These are phyloP conservation scores for Danionella cerebrum DNA, from an alignment of 2,113 vertebrate species.

Conservation along the genomic window DNA sequence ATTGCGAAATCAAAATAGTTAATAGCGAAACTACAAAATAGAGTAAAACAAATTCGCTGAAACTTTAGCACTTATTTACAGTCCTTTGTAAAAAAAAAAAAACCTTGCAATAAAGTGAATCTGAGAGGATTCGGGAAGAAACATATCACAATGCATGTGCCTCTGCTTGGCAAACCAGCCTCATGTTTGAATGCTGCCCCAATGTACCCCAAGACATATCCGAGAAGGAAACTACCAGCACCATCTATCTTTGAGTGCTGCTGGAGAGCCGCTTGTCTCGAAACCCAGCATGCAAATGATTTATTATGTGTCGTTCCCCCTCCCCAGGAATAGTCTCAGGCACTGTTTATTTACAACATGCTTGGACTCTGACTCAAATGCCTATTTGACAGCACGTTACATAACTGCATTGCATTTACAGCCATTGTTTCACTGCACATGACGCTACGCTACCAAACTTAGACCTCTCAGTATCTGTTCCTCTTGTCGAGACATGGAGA, in stretches of 20 bases:
- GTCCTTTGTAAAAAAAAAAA: no score
- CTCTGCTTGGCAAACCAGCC: constrained; percentile 30
- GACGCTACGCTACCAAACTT: not conserved
- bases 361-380: constrained; percentile 5
- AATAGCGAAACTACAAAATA: no score
- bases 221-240: not conserved
- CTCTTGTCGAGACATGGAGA: constrained; percentile 10
- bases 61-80: no score
- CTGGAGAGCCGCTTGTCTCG: not conserved
- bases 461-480: not conserved
- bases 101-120: not conserved
- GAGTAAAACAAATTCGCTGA: not conserved
- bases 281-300: not conserved
- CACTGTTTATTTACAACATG: not conserved
- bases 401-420: constrained; percentile 20
- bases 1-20: no score
- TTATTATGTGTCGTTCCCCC: not conserved
- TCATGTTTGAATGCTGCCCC: constrained; percentile 39
- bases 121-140: not conserved
- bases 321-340: constrained; percentile 12
- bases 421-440: constrained; percentile 24
- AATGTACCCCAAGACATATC: constrained; percentile 2
- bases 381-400: constrained; percentile 18
- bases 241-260: constrained; percentile 13
- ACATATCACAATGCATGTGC: constrained; percentile 34